These are phyloP conservation scores for Willisornis vidua DNA, from an alignment of 2,113 vertebrate genomes.

Conservation along the genomic window DNA sequence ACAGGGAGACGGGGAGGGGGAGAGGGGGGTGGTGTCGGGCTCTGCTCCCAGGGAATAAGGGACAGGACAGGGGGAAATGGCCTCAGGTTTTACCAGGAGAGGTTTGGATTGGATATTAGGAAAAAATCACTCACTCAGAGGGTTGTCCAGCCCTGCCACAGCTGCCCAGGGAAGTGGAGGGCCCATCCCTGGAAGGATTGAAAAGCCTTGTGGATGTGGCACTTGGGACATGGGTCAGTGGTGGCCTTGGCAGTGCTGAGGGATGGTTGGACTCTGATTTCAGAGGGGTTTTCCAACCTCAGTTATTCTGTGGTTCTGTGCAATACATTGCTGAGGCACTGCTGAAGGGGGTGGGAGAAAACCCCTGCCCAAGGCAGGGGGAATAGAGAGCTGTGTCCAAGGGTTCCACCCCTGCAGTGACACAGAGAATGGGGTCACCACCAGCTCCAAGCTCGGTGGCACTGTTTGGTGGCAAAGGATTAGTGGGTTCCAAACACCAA, in stretches of 20 bases:
- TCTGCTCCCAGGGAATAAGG: background rate
- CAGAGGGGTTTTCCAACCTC: background rate
- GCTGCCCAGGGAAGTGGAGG: background rate
- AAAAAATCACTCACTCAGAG: background rate
- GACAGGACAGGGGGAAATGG: rapidly evolving
- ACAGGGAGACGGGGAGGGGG: too few species aligned
- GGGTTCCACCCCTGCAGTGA: rapidly evolving
- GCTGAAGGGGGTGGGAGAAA: background rate
- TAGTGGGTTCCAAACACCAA: rapidly evolving
- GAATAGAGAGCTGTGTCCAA: background rate
- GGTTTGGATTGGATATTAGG: background rate
- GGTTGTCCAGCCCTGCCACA: background rate
- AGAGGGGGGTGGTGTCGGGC: too few species aligned
- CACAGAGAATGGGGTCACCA: background rate
- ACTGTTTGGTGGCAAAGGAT: background rate
- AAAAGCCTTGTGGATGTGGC: background rate
- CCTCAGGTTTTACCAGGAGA: background rate
- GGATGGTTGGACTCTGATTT: background rate
- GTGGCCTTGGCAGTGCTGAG: background rate
- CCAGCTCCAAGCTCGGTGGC: rapidly evolving
- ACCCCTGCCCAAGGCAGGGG: background rate
- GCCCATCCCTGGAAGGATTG: background rate
- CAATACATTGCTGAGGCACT: rapidly evolving
- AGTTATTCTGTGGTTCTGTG: background rate
- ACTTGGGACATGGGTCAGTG: background rate